Base-by-base conservation (phyloP, 2,113 vertebrate species). In the Periophthalmodon schlosseri region DNA sequence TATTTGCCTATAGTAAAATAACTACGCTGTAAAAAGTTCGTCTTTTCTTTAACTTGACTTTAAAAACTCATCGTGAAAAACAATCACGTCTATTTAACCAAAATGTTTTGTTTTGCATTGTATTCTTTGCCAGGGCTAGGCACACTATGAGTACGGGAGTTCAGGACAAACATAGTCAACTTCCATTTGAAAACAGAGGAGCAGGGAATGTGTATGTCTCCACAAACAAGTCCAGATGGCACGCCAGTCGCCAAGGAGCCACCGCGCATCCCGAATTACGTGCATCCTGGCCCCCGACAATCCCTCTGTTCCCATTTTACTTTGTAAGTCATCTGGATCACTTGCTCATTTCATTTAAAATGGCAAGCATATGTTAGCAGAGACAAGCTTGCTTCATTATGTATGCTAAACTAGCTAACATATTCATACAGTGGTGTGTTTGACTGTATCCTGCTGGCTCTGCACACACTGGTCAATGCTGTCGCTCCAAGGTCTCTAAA, bases 181-280 rank as follows among this genome's bases (percentile, higher is more conserved):
- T 77, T 74, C 79, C 44, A 70, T 71, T 83, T 85, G 81, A 73
- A 78, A 81, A 87, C 28, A 68, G 64, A 79, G 64, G 69, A 78
- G 68, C 61, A 79, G 80, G 78, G 86, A 81, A 74, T 39, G 44
- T 74, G 73, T 79, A 77, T 76, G 79, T 72, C 75, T 78, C 74
- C 72, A 75, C 75, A 83, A 89, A 91, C 88, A 88, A 82, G 73
- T 86, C 91, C 91, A 92, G 89, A 91, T 91, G 90, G 88, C 81
- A 69, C 3, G 74, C 49, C 71, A 84, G 75, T 68, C 77, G 20
- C 75, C 60, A 52, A 71, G 83, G 82, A 86, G 69, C 69, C 80
- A 82, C 76, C 75, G 70, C 81, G 84, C 76, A 81, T 88, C 76
- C 80, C 64, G 52, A 89, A 84, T 81, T 52, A 82, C 77, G 76